phyloP scores from a whole-genome alignment of 2,797 vertebrate species.

The Lepus oiostolus region DNA sequence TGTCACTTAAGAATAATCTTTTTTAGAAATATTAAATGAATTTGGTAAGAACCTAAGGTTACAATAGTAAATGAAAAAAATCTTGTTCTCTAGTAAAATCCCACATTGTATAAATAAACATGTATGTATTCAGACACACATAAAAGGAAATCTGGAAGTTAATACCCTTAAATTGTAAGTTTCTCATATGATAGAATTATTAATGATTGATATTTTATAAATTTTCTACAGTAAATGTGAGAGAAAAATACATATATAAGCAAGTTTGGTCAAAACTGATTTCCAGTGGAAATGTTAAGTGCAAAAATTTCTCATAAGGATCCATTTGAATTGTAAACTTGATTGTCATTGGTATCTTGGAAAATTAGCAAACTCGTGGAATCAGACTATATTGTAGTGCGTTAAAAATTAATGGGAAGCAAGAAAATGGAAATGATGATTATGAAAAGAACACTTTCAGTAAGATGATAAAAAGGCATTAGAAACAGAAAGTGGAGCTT shows the following conservation, averaged over 20 bases:
- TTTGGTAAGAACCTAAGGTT: neutral
- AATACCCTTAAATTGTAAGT: neutral
- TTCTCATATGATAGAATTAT: conserved; percentile 23
- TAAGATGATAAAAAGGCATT: neutral
- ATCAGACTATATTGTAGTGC: neutral
- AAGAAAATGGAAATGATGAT: conserved; percentile 6
- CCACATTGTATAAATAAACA: conserved; percentile 2
- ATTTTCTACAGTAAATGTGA: conserved; percentile 20
- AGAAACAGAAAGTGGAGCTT: neutral
- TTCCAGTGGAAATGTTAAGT: conserved; percentile 31
- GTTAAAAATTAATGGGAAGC: conserved; percentile 23
- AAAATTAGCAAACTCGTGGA: neutral
- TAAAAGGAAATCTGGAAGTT: conserved; percentile 47
- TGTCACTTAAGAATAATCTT: conserved; percentile 2
- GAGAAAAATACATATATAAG: neutral
- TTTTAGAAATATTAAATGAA: conserved; percentile 20
- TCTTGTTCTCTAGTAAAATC: neutral
- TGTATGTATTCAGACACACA: neutral
- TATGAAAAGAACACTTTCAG: neutral
- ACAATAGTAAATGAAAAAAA: conserved; percentile 34
- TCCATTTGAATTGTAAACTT: conserved; percentile 29
- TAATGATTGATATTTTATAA: neutral
- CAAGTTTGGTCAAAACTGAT: conserved; percentile 42
- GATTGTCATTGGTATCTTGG: neutral
- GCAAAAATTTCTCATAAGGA: neutral